Evolutionary conservation across 1,140 invertebrate genomes (phyloP).

Genomic region (Mya arenaria): DNA sequence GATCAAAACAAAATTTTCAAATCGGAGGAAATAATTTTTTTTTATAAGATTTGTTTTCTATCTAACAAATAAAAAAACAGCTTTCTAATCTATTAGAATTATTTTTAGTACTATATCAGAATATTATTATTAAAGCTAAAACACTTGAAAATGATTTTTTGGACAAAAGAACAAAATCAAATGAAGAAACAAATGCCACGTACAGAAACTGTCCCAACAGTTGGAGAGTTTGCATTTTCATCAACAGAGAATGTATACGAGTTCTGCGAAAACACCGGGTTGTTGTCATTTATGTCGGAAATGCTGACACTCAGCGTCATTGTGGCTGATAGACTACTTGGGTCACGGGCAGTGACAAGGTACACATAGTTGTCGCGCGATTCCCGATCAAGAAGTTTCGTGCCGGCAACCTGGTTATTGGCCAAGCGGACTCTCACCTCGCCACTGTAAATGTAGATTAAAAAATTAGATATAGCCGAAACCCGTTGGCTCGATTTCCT

Average conservation of each 20-base stretch:
- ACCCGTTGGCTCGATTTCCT: no score
- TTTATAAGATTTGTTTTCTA: no score
- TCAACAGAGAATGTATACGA: slow-evolving; percentile 55
- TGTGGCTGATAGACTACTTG: slow-evolving; percentile 59
- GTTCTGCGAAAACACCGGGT: slow-evolving; percentile 56
- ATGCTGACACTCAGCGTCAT: slow-evolving; percentile 66
- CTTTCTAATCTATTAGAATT: no score
- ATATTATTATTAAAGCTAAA: no score
- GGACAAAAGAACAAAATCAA: no score
- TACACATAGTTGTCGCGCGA: slow-evolving; percentile 7
- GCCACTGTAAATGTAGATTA: slow-evolving; percentile 30
- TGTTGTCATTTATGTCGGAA: slow-evolving; percentile 72
- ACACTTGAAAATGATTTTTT: no score
- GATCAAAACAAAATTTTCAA: no score
- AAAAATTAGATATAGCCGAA: no score
- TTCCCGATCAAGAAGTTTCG: slow-evolving; percentile 32
- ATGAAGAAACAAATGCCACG: slow-evolving; percentile 16
- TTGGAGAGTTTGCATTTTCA: slow-evolving; percentile 49
- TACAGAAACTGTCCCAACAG: slow-evolving; percentile 64
- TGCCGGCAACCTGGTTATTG: background rate
- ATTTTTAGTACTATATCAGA: no score
- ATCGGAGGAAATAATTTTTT: no score
- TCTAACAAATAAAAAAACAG: no score
- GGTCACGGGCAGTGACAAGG: slow-evolving; percentile 15
- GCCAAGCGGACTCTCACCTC: background rate